Evolutionary conservation across 2,113 vertebrate species (phyloP).

Genomic region (Dromiciops gliroides): DNA sequence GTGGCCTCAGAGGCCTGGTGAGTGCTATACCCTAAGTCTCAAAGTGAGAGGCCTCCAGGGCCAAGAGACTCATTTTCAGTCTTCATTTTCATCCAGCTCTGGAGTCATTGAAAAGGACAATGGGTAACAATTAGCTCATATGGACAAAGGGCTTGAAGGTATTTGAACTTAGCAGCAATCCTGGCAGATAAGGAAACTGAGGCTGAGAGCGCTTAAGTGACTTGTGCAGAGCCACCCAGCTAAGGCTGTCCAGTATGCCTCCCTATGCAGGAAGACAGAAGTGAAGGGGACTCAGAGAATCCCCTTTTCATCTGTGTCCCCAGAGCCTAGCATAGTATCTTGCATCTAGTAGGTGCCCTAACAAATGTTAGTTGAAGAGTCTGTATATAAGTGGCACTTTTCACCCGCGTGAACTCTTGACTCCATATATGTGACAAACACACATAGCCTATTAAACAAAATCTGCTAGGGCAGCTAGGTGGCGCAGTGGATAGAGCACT

Average conservation of each 20-base stretch:
- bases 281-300: neutral
- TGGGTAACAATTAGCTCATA: neutral
- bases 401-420: neutral
- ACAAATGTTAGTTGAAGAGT: neutral
- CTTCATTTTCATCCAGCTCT: neutral
- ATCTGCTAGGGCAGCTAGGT: too few species aligned
- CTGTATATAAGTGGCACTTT: neutral
- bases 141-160: neutral
- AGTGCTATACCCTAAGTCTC: too few species aligned
- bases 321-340: neutral
- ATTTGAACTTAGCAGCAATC: neutral
- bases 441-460: conserved; percentile 12
- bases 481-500: too few species aligned
- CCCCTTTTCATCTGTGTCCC: neutral
- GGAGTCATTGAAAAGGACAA: neutral
- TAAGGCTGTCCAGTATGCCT: neutral
- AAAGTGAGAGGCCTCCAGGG: too few species aligned
- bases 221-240: neutral
- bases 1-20: neutral
- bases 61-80: neutral
- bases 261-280: neutral
- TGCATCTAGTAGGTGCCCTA: neutral
- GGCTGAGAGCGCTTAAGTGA: too few species aligned
- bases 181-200: neutral
- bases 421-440: neutral